These are phyloP conservation scores for Epistrophella euchroma DNA, from an alignment of 2,888 invertebrate species.

Conservation along the genomic window DNA sequence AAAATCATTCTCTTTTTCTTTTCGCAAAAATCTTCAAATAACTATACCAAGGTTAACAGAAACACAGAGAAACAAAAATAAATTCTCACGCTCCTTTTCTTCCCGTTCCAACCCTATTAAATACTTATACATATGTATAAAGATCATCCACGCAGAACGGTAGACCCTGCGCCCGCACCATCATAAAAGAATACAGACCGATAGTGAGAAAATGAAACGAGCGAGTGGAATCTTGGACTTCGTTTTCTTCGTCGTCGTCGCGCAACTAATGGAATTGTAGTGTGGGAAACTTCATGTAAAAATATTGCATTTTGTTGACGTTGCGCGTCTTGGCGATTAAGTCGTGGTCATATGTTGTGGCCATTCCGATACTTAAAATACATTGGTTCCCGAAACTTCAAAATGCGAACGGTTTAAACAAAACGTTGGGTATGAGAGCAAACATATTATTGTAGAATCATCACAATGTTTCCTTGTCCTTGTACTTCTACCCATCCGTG, in stretches of 20 bases:
- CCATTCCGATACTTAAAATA: conserved; percentile 62
- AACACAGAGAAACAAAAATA: conserved; percentile 50
- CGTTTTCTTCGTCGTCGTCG: conserved; percentile 11
- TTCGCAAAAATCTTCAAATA: conserved; percentile 21
- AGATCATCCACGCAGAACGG: conserved; percentile 72
- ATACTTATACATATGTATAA: conserved; percentile 56
- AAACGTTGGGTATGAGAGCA: too few species aligned
- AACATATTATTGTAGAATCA: neutral
- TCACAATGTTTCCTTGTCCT: neutral
- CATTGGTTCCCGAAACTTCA: neutral
- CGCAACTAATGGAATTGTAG: conserved; percentile 40
- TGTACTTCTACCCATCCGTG: neutral
- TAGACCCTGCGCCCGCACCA: conserved; percentile 57
- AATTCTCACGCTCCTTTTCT: conserved; percentile 71
- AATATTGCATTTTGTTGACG: conserved; percentile 30
- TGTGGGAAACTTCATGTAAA: conserved; percentile 59
- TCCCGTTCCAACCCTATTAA: conserved; percentile 61
- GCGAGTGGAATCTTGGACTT: conserved; percentile 34
- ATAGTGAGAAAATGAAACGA: conserved; percentile 63
- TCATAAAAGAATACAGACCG: conserved; percentile 59
- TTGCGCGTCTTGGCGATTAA: conserved; percentile 5
- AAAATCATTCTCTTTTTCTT: conserved; percentile 16
- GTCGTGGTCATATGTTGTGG: conserved; percentile 41
- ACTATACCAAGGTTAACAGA: conserved; percentile 46
- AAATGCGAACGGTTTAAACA: neutral